A percentile compares a stretch with the other conserved stretches of the same genome.
Evolutionary conservation across 2,888 invertebrate species (phyloP).

Genomic region (Drosophila birchii): DNA sequence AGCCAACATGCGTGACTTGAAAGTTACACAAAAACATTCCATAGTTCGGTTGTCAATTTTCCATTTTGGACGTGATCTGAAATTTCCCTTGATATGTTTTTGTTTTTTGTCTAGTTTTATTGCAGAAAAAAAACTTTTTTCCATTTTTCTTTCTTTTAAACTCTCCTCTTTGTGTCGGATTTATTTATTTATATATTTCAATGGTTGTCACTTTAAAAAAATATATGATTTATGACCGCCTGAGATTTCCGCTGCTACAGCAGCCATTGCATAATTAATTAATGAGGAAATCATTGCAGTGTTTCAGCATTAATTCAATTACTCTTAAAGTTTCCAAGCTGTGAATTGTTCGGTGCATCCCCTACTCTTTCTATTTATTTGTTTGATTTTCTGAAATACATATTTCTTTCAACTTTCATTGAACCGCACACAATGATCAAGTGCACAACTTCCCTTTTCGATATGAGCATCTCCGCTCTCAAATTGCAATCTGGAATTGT

Average conservation of each 20-base stretch:
- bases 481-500: constrained; percentile 32
- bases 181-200: not conserved
- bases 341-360: not conserved
- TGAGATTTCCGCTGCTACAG: not conserved
- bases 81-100: not conserved
- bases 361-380: not conserved
- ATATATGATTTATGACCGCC: not conserved
- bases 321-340: not conserved
- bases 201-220: not conserved
- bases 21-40: constrained; percentile 13
- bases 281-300: not conserved
- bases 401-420: constrained; percentile 4
- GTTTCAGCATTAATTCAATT: not conserved
- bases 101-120: not conserved
- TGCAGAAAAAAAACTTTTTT: not conserved
- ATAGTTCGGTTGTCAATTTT: constrained; percentile 12
- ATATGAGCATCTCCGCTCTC: constrained; percentile 22
- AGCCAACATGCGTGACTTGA: constrained; percentile 33
- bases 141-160: not conserved
- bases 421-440: constrained; percentile 12
- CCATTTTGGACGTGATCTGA: constrained; percentile 5
- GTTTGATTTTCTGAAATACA: constrained; percentile 10
- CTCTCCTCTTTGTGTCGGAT: not conserved
- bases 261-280: not conserved
- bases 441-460: constrained; percentile 16